phyloP scores from a whole-genome alignment of 2,888 invertebrate species.

The Aplocera efformata region DNA sequence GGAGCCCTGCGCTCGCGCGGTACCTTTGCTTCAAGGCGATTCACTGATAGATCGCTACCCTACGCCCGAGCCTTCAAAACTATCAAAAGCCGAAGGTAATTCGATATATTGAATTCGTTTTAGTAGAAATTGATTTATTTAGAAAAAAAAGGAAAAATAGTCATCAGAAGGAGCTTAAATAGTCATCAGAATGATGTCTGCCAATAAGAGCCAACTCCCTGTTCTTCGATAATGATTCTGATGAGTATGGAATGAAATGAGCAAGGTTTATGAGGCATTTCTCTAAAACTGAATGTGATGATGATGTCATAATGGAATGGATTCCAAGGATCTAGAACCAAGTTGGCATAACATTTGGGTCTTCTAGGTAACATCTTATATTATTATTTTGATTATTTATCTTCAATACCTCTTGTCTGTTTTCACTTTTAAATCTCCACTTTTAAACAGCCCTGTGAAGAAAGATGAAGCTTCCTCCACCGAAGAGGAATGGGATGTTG shows the following conservation, averaged over 20 bases:
- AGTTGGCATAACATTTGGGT: conserved; percentile 1
- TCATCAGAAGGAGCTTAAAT: conserved; percentile 2
- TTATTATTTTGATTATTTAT: neutral
- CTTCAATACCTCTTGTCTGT: neutral
- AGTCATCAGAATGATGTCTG: conserved; percentile 1
- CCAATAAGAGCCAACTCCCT: conserved; percentile 1
- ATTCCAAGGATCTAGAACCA: conserved; percentile 5
- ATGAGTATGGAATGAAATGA: neutral
- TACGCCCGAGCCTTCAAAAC: conserved; percentile 70
- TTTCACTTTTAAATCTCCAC: conserved; percentile 12
- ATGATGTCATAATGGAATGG: conserved; percentile 10
- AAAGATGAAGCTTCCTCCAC: conserved; percentile 74
- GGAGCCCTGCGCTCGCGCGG: conserved; percentile 79
- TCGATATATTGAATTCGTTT: conserved; percentile 46
- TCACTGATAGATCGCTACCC: conserved; percentile 61
- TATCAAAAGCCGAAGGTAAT: conserved; percentile 77
- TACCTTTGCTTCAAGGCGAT: conserved; percentile 61
- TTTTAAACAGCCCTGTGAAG: conserved; percentile 58
- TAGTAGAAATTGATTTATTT: conserved; percentile 19
- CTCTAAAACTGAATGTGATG: conserved; percentile 3
- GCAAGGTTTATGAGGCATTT: conserved; percentile 10
- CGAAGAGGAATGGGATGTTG: conserved; percentile 74
- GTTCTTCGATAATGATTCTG: neutral
- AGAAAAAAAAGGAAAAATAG: conserved; percentile 3
- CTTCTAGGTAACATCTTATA: conserved; percentile 8